These are phyloP conservation scores for Megamerina dolium DNA, from an alignment of 2,888 invertebrate genomes.

Conservation along the genomic window DNA sequence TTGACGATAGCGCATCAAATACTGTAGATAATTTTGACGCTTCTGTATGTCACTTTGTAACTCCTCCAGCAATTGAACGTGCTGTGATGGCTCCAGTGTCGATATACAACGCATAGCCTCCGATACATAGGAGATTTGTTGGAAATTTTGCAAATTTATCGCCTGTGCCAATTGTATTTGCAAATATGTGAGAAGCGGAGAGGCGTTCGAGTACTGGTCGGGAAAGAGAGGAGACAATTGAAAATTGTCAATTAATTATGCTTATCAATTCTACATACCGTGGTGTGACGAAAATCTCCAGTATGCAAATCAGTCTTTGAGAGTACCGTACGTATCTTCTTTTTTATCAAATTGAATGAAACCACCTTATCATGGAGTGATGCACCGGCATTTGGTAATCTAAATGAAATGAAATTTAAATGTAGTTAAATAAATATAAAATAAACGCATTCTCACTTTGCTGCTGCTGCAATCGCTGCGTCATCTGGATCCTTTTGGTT, in stretches of 20 bases:
- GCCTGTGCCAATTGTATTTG: slow-evolving; percentile 76
- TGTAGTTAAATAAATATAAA: too few relatives aligned
- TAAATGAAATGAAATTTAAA: slow-evolving; percentile 9
- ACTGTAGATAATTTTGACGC: slow-evolving; percentile 74
- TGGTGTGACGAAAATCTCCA: slow-evolving; percentile 56
- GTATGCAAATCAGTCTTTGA: slow-evolving; percentile 80
- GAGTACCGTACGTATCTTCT: slow-evolving; percentile 83
- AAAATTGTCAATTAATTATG: background rate
- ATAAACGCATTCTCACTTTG: too few relatives aligned
- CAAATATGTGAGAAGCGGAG: slow-evolving; percentile 60
- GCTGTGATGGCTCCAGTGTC: slow-evolving; percentile 64
- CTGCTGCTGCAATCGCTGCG: too few relatives aligned
- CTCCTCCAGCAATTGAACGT: slow-evolving; percentile 66
- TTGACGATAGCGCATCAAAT: slow-evolving; percentile 74
- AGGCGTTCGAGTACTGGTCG: slow-evolving; percentile 37
- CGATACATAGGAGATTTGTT: slow-evolving; percentile 70
- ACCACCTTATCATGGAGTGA: slow-evolving; percentile 36
- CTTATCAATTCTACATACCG: slow-evolving; percentile 40
- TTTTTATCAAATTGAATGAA: slow-evolving; percentile 55
- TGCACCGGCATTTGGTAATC: slow-evolving; percentile 30
- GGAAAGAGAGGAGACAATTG: background rate
- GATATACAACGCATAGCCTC: slow-evolving; percentile 76
- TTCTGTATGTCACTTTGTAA: slow-evolving; percentile 70
- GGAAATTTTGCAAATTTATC: slow-evolving; percentile 70
- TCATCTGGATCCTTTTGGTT: slow-evolving; percentile 9